Conservation (phyloP, 2,113 vertebrate genomes). For the Lepisosteus oculatus region DNA sequence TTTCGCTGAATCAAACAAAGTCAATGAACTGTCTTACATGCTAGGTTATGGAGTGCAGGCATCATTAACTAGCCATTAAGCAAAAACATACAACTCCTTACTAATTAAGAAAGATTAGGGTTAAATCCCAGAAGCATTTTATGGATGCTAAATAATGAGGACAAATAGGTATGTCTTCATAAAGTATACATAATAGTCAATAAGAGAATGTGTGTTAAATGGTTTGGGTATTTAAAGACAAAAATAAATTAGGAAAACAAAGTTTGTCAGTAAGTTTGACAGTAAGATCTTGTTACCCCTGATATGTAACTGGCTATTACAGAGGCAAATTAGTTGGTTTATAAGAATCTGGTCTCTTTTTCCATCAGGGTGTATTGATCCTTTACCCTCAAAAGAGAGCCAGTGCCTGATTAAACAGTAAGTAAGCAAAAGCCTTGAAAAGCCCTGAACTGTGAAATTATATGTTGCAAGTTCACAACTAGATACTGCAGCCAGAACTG, state of each 20-base stretch:
- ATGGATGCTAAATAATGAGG: constrained; percentile 42
- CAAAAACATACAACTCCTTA: constrained; percentile 11
- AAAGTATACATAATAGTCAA: constrained; percentile 2
- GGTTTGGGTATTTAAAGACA: neutral
- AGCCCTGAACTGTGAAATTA: neutral
- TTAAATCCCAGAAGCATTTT: neutral
- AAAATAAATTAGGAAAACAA: constrained; percentile 5
- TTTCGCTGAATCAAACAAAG: no score
- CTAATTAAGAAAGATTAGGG: constrained; percentile 1
- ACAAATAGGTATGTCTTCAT: constrained; percentile 33
- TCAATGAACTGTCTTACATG: no score
- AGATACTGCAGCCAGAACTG: no score
- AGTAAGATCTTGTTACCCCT: constrained; percentile 13
- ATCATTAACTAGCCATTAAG: no score
- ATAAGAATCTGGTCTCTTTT: constrained; percentile 10
- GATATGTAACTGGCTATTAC: constrained; percentile 8
- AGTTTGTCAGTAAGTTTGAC: constrained; percentile 1
- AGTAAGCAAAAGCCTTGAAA: neutral
- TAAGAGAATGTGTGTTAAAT: neutral
- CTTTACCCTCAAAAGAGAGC: constrained; percentile 2
- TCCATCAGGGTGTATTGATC: constrained; percentile 5
- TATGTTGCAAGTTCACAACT: no score
- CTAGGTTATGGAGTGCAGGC: no score
- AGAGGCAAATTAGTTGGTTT: constrained; percentile 5
- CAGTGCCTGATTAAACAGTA: neutral